phyloP scores from a whole-genome alignment of 92 coral and sea anemone genomes.

The Anthopleura xanthogrammica region DNA sequence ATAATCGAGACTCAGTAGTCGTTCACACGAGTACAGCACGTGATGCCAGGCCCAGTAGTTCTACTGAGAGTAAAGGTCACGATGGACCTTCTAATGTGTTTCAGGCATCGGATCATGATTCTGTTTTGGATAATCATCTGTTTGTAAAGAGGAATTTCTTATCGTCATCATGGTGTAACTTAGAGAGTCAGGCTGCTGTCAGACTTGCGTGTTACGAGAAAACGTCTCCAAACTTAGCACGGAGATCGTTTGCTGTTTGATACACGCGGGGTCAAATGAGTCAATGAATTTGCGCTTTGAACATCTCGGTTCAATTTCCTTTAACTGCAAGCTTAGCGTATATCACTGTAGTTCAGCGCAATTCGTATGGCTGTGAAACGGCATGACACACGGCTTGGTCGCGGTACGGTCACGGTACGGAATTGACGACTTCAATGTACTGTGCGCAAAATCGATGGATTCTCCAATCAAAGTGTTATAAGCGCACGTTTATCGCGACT shows the following conservation, averaged over 20 bases:
- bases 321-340: no score
- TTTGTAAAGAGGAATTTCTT: conserved; percentile 24
- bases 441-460: no score
- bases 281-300: no score
- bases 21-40: not conserved
- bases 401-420: no score
- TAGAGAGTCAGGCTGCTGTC: conserved; percentile 29
- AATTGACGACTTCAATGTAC: no score
- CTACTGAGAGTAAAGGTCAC: not conserved
- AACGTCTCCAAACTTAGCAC: conserved; percentile 4
- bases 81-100: not conserved
- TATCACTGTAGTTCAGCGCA: no score
- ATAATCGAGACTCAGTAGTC: not conserved
- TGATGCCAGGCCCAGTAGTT: conserved; percentile 12
- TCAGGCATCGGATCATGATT: conserved; percentile 1
- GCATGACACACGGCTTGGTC: no score
- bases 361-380: no score
- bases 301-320: no score
- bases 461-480: no score
- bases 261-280: not conserved
- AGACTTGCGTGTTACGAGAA: conserved; percentile 25
- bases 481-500: no score
- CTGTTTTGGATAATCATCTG: conserved; percentile 6
- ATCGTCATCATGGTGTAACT: conserved; percentile 17
- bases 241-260: conserved; percentile 15